phyloP scores from a whole-genome alignment of 2,113 vertebrate species.

The Odontesthes bonariensis region DNA sequence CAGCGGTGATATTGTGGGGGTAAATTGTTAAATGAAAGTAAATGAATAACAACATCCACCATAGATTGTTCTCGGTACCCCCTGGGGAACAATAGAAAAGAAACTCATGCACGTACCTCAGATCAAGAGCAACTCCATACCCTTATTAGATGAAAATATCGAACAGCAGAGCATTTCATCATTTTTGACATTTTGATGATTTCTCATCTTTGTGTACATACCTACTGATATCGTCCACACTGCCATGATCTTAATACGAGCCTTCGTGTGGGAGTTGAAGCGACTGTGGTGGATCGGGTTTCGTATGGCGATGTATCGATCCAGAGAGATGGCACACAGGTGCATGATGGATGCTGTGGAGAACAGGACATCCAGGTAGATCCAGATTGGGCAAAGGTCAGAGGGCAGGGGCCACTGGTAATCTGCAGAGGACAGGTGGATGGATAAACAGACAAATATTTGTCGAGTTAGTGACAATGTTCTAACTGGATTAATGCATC shows the following conservation, averaged over 20 bases:
- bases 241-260: slow-evolving; percentile 93
- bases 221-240: slow-evolving; percentile 97
- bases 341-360: slow-evolving; percentile 99
- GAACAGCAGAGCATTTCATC: background rate
- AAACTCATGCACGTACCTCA: background rate
- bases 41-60: background rate
- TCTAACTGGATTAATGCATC: background rate
- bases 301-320: slow-evolving; percentile 95
- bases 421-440: slow-evolving; percentile 74
- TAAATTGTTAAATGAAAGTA: background rate
- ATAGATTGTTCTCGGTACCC: too few relatives aligned
- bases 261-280: slow-evolving; percentile 95
- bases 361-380: slow-evolving; percentile 96
- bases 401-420: slow-evolving; percentile 92
- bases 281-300: slow-evolving; percentile 96
- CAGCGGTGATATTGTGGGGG: too few relatives aligned
- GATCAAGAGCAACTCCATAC: background rate
- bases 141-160: too few relatives aligned
- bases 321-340: slow-evolving; percentile 96
- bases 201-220: slow-evolving; percentile 73
- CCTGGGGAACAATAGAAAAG: background rate
- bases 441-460: background rate
- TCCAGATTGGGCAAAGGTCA: slow-evolving; percentile 93
- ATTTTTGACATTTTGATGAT: background rate
- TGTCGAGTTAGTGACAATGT: background rate